phyloP scores from a whole-genome alignment of 2,888 invertebrate species.

The Tridacna crocea region DNA sequence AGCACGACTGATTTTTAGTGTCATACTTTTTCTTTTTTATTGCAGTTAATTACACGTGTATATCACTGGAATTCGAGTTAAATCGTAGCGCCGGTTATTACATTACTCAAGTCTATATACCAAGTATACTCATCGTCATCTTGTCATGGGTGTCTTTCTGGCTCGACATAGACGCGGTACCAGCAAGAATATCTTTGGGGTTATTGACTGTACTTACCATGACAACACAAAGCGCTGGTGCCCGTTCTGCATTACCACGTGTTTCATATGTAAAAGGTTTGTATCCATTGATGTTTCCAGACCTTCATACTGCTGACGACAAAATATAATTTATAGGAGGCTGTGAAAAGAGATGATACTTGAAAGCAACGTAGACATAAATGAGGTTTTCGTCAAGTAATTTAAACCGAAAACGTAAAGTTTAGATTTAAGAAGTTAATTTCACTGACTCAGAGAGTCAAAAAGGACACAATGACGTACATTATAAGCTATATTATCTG shows the following conservation, averaged over 20 bases:
- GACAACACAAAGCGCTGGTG: slow-evolving; percentile 79
- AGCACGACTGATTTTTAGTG: too few species aligned
- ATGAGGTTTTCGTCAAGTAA: too few species aligned
- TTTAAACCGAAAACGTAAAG: too few species aligned
- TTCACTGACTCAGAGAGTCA: too few species aligned
- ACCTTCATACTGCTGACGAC: too few species aligned
- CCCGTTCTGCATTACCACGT: slow-evolving; percentile 71
- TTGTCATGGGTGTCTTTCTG: slow-evolving; percentile 89
- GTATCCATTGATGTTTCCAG: neutral
- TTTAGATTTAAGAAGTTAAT: too few species aligned
- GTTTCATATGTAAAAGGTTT: slow-evolving; percentile 77
- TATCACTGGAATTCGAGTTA: slow-evolving; percentile 38
- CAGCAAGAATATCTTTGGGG: slow-evolving; percentile 73
- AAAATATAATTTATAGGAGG: too few species aligned
- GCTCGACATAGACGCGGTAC: slow-evolving; percentile 79
- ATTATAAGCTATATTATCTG: too few species aligned
- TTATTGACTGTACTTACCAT: slow-evolving; percentile 76
- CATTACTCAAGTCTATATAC: slow-evolving; percentile 86
- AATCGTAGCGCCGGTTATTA: slow-evolving; percentile 91
- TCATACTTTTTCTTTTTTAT: neutral
- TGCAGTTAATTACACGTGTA: slow-evolving; percentile 58
- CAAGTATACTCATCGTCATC: slow-evolving; percentile 85
- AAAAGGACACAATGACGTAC: too few species aligned
- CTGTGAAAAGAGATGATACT: too few species aligned
- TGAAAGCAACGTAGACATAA: too few species aligned